phyloP scores from a whole-genome alignment of 2,113 vertebrate species.

The Rhinolophus ferrumequinum region DNA sequence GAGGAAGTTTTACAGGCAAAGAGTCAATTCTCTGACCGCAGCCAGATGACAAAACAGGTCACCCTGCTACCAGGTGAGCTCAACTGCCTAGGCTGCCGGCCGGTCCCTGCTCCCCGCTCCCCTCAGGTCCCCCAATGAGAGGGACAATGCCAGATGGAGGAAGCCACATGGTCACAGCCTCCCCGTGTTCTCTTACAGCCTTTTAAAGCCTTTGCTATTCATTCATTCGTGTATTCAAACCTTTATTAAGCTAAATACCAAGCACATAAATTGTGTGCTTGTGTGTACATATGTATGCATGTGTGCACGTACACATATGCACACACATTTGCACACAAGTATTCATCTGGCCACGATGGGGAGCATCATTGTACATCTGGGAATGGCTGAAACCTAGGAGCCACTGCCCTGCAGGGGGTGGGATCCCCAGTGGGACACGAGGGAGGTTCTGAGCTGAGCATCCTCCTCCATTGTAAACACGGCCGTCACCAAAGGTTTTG shows the following conservation, averaged over 20 bases:
- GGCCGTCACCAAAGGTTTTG: accelerated
- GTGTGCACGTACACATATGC: accelerated
- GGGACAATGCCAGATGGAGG: accelerated
- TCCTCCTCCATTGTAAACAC: accelerated
- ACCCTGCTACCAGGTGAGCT: neutral
- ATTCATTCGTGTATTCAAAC: accelerated
- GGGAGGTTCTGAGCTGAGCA: neutral
- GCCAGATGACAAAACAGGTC: neutral
- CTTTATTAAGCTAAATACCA: accelerated
- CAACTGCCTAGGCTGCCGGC: accelerated
- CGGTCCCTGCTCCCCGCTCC: accelerated
- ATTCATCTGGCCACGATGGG: accelerated
- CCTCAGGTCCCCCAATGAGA: accelerated
- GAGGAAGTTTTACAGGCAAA: neutral
- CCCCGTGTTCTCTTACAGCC: accelerated
- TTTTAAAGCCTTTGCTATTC: accelerated
- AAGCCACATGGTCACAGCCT: accelerated
- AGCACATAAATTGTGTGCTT: accelerated
- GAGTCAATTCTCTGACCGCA: too few species aligned
- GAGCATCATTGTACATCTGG: accelerated
- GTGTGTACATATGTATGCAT: accelerated
- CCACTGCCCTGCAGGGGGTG: neutral
- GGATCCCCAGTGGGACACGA: accelerated
- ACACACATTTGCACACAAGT: accelerated
- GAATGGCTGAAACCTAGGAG: neutral